Evolutionary conservation across 2,888 invertebrate species (phyloP), one percentile per base, ranked within the genome.

Genomic region (Chloroclysta siterata): DNA sequence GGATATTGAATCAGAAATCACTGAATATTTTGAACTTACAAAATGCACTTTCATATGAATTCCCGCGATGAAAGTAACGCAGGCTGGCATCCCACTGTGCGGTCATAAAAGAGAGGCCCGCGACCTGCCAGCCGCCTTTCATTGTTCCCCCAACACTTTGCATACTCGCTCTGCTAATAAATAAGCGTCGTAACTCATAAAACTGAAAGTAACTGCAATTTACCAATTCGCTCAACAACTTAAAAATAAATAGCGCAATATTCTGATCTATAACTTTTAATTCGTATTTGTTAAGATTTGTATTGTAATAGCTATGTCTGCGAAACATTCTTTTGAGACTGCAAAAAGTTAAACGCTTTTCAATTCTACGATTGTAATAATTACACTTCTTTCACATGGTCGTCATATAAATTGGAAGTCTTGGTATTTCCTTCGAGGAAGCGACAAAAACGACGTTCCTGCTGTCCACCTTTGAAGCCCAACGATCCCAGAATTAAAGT

Each of bases 101-200:
- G 81, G 81, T 79, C 82, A 83, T 85, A 84, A 83, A 82, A 79
- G 76, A 78, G 78, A 75, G 79, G 79, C 77, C 78, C 80, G 77
- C 82, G 86, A 86, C 83, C 82, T 83, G 84, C 81, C 80, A 76
- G 79, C 81, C 85, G 77, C 85, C 84, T 84, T 85, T 85, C 84
- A 87, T 89, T 88, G 88, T 88, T 85, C 82, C 80, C 76, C 77
- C 78, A 81, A 71, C 78, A 77, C 79, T 85, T 83, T 84, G 83
- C 85, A 84, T 86, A 82, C 80, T 74, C 73, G 70, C 75, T 79
- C 74, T 78, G 77, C 72, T 80, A 79, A 79, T 81, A 78, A 77
- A 79, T 72, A 77, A 78, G 61, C 56, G 33, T 52, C 50, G n/a
- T 60, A 55, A 66, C 46, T 46, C 53, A 8, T 59, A 52, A 66